These are phyloP conservation scores for Agrenia bidenticulata DNA, from an alignment of 2,888 invertebrate species.

Conservation along the genomic window DNA sequence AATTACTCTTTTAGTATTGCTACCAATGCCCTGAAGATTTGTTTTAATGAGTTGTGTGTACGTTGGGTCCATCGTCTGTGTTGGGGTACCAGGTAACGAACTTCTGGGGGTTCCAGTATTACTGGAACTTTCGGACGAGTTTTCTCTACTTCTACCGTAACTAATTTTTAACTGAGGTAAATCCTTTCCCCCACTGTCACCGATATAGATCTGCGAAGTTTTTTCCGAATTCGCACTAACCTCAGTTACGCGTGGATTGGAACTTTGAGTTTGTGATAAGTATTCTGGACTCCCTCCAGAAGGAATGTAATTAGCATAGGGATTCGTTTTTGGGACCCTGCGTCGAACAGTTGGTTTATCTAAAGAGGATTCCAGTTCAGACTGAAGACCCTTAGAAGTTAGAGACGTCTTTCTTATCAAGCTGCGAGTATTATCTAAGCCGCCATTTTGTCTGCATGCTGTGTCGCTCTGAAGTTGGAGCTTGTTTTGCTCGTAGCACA, in stretches of 20 bases:
- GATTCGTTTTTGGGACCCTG: slow-evolving; percentile 51
- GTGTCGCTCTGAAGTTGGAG: too few species aligned
- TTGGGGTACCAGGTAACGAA: slow-evolving; percentile 51
- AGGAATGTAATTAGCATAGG: slow-evolving; percentile 49
- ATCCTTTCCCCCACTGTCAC: background rate
- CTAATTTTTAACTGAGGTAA: slow-evolving; percentile 10
- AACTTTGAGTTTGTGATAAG: slow-evolving; percentile 9
- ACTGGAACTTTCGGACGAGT: slow-evolving; percentile 52
- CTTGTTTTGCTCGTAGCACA: slow-evolving; percentile 2
- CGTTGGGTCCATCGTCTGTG: slow-evolving; percentile 48
- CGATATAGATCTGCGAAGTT: background rate
- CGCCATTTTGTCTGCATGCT: too few species aligned
- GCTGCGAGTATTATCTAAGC: too few species aligned
- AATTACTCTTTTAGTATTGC: background rate
- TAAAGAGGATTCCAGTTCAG: background rate
- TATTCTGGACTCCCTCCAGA: background rate
- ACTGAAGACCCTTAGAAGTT: too few species aligned
- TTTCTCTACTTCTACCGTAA: slow-evolving; percentile 30
- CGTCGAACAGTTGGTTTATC: slow-evolving; percentile 38
- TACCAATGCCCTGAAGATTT: slow-evolving; percentile 1
- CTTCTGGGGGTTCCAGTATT: slow-evolving; percentile 49
- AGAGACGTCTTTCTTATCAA: too few species aligned
- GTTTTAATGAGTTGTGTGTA: slow-evolving; percentile 37
- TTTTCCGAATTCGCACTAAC: slow-evolving; percentile 5
- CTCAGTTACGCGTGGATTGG: slow-evolving; percentile 18